A percentile compares a stretch with the other conserved stretches of the same genome.
Evolutionary conservation across 2,888 invertebrate species (phyloP).

Genomic region (Cantharis nigra): DNA sequence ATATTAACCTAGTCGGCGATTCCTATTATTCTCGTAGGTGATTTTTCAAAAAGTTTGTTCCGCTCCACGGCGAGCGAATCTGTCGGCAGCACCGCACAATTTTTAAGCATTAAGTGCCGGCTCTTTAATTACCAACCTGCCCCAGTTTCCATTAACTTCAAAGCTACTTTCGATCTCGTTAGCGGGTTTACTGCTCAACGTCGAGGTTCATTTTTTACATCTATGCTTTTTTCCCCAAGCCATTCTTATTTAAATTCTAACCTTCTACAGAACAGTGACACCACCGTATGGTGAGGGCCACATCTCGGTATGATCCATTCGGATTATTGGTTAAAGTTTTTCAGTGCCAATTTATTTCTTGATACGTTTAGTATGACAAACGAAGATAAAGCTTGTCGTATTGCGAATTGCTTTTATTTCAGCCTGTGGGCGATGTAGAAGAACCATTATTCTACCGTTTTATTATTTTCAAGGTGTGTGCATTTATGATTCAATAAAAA

Average conservation of each 20-base stretch:
- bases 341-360: not conserved
- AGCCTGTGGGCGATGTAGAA: constrained; percentile 19
- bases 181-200: not conserved
- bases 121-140: not conserved
- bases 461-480: constrained; percentile 13
- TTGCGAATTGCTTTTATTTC: constrained; percentile 6
- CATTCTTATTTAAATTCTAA: not conserved
- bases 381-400: constrained; percentile 4
- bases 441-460: constrained; percentile 8
- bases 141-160: not conserved
- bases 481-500: constrained; percentile 17
- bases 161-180: not conserved
- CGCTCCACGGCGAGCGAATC: no score
- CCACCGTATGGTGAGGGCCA: constrained; percentile 5
- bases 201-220: not conserved
- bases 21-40: no score
- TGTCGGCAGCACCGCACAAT: not conserved
- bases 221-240: constrained; percentile 4
- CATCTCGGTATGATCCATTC: constrained; percentile 5
- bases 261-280: constrained; percentile 19
- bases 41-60: no score
- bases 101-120: not conserved
- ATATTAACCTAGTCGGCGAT: not conserved
- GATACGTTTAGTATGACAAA: not conserved
- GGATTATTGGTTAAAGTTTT: not conserved